Percentiles rank a stretch among this genome's conserved stretches.
Evolutionary conservation across 2,113 vertebrate species (phyloP).

Genomic region (Buteo buteo): DNA sequence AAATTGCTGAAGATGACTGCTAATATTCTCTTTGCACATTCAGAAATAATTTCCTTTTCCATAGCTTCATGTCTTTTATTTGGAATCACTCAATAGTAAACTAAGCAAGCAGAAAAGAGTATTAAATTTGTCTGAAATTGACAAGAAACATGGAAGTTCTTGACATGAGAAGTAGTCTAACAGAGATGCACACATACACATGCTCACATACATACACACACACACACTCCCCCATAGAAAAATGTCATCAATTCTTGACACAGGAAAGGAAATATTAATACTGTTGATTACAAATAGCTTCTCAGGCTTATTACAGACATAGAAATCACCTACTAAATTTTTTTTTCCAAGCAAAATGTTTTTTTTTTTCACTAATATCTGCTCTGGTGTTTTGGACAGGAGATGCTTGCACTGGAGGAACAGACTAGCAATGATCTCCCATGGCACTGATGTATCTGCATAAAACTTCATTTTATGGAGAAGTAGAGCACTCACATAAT

Average conservation of each 20-base stretch:
- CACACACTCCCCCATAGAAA: not conserved
- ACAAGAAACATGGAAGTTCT: not conserved
- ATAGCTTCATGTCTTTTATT: slow-evolving; percentile 17
- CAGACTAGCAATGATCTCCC: not conserved
- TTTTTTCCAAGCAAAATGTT: not conserved
- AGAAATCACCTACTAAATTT: not conserved
- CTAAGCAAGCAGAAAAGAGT: slow-evolving; percentile 34
- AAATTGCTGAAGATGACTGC: slow-evolving; percentile 83
- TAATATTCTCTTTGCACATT: slow-evolving; percentile 77
- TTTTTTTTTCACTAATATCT: not conserved
- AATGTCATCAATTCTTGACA: not conserved
- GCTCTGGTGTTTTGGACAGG: not conserved
- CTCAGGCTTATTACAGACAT: not conserved
- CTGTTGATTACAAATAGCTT: not conserved
- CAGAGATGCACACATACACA: not conserved
- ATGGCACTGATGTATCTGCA: not conserved
- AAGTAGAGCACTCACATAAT: not conserved
- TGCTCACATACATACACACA: not conserved
- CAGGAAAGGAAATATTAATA: not conserved
- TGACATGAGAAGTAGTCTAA: not conserved
- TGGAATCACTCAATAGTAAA: slow-evolving; percentile 54
- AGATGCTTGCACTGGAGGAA: not conserved
- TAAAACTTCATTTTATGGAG: not conserved
- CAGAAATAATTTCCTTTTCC: slow-evolving; percentile 57
- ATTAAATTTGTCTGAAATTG: slow-evolving; percentile 35